These are phyloP conservation scores for Lepidocolaptes lacrymiger DNA, from an alignment of 2,797 vertebrate species.

Conservation along the genomic window DNA sequence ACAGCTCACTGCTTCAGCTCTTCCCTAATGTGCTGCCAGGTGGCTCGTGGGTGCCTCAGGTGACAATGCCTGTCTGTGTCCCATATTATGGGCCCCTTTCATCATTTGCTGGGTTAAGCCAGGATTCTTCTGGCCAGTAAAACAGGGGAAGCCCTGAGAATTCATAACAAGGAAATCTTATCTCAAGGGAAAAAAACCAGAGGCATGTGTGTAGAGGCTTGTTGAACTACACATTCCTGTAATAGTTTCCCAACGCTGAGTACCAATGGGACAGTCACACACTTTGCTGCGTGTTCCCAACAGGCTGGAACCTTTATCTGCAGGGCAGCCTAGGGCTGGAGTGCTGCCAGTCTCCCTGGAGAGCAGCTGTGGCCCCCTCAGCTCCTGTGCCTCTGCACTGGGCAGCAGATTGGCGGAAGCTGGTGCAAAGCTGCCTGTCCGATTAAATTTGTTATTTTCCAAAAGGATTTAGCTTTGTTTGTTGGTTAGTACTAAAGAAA, in stretches of 20 bases:
- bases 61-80: not conserved
- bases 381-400: not conserved
- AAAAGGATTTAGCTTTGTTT: constrained; percentile 57
- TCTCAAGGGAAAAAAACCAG: constrained; percentile 29
- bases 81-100: not conserved
- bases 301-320: constrained; percentile 46
- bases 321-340: constrained; percentile 32
- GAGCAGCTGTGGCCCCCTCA: not conserved
- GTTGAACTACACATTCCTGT: constrained; percentile 23
- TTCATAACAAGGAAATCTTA: constrained; percentile 2
- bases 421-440: constrained; percentile 37
- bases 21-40: not conserved
- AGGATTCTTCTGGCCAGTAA: constrained; percentile 23
- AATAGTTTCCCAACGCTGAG: constrained; percentile 51
- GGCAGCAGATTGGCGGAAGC: not conserved
- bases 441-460: constrained; percentile 58
- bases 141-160: constrained; percentile 58
- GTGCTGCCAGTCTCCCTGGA: not conserved
- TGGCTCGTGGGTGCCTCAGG: not conserved
- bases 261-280: constrained; percentile 19
- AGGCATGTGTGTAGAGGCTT: constrained; percentile 35
- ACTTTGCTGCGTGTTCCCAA: constrained; percentile 13
- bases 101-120: not conserved
- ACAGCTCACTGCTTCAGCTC: not conserved
- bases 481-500: constrained; percentile 35